Evolutionary conservation across 1,140 invertebrate genomes (phyloP).

Genomic region (Brachionus rotundiformis): DNA sequence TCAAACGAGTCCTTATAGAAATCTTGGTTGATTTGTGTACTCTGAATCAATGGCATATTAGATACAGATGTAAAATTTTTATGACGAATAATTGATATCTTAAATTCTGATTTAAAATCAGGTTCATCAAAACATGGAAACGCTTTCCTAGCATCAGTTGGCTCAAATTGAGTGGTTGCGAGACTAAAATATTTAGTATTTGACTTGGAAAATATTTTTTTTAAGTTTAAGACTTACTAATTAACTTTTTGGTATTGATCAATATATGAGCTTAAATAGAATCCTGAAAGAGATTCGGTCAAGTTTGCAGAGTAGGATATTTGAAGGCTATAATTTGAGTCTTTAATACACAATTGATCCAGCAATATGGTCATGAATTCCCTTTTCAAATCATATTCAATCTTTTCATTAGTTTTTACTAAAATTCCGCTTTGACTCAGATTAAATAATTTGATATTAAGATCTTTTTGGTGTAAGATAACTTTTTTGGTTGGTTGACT

Average conservation of each 20-base stretch:
- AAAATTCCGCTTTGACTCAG: not conserved
- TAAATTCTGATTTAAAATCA: conserved; percentile 80
- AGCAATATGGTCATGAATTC: conserved; percentile 8
- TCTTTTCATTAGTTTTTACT: not conserved
- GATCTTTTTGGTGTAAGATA: conserved; percentile 20
- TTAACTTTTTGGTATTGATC: not conserved
- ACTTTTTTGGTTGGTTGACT: not conserved
- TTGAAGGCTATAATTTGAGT: not conserved
- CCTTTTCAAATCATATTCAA: conserved; percentile 29
- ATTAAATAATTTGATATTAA: conserved; percentile 5
- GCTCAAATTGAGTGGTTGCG: conserved; percentile 90
- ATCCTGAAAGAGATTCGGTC: not conserved
- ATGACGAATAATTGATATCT: conserved; percentile 62
- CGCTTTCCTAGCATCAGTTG: conserved; percentile 86
- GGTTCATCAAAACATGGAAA: conserved; percentile 97
- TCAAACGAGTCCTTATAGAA: conserved; percentile 27
- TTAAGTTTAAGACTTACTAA: conserved; percentile 30
- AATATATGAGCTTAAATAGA: conserved; percentile 30
- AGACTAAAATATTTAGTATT: conserved; percentile 59
- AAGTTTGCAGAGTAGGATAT: not conserved
- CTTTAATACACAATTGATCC: not conserved
- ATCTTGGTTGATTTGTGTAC: not conserved
- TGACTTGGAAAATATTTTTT: not conserved
- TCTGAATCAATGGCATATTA: conserved; percentile 12
- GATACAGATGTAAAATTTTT: not conserved